phyloP scores from a whole-genome alignment of 2,797 vertebrate species.

The Gobionotothen gibberifrons region DNA sequence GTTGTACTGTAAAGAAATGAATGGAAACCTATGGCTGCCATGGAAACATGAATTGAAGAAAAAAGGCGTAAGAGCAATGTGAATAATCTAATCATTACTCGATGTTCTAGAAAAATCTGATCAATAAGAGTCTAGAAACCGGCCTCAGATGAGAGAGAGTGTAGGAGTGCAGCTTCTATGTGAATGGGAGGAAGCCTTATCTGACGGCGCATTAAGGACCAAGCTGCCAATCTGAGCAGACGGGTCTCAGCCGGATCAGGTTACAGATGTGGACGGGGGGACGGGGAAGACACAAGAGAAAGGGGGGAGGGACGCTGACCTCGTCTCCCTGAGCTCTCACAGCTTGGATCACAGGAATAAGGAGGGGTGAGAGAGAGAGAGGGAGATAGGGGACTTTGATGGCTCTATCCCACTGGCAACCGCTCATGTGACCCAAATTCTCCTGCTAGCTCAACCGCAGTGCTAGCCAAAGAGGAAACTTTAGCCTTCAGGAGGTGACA shows the following conservation, averaged over 20 bases:
- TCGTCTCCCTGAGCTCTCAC: slow-evolving; percentile 51
- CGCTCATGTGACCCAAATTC: slow-evolving; percentile 68
- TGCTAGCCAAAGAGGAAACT: slow-evolving; percentile 48
- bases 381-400: slow-evolving; percentile 32
- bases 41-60: neutral
- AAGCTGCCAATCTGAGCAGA: slow-evolving; percentile 54
- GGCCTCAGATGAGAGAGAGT: slow-evolving; percentile 1
- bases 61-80: neutral
- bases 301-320: slow-evolving; percentile 37
- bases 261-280: slow-evolving; percentile 60
- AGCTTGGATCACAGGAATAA: slow-evolving; percentile 58
- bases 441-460: slow-evolving; percentile 28
- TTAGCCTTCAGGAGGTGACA: slow-evolving; percentile 35
- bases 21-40: slow-evolving; percentile 1
- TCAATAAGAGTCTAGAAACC: neutral
- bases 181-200: slow-evolving; percentile 62
- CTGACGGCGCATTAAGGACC: slow-evolving; percentile 51
- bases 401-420: slow-evolving; percentile 55
- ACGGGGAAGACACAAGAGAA: slow-evolving; percentile 31
- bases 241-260: slow-evolving; percentile 60
- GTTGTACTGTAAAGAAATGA: neutral
- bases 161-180: slow-evolving; percentile 11
- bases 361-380: slow-evolving; percentile 35
- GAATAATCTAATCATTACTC: neutral
- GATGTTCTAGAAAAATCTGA: neutral